Evolutionary conservation across 2,888 invertebrate species (phyloP).

Genomic region (Heteromurus nitidus): DNA sequence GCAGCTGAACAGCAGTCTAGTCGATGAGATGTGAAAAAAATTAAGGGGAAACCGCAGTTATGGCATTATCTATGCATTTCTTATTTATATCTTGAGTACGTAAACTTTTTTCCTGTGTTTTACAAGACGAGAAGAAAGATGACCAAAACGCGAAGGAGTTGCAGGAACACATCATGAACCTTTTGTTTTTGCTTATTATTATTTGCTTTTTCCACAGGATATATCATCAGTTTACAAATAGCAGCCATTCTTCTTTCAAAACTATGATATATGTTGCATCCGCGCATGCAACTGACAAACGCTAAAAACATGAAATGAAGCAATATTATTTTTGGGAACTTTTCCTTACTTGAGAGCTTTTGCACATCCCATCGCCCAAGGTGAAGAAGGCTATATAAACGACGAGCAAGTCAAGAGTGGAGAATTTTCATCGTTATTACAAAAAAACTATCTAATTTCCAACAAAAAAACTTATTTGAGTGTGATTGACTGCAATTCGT

Average conservation of each 20-base stretch:
- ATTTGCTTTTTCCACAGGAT: slow-evolving; percentile 47
- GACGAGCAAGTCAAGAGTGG: background rate
- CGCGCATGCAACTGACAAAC: background rate
- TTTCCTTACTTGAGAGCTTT: too few relatives aligned
- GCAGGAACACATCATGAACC: background rate
- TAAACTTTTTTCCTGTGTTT: background rate
- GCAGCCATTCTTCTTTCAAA: slow-evolving; percentile 2
- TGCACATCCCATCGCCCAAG: slow-evolving; percentile 22
- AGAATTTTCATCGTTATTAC: slow-evolving; percentile 24
- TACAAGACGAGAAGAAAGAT: background rate
- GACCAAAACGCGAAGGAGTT: background rate
- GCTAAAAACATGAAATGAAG: background rate
- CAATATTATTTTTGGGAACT: slow-evolving; percentile 33
- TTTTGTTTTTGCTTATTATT: slow-evolving; percentile 39
- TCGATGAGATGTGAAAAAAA: slow-evolving; percentile 35
- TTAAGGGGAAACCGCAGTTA: slow-evolving; percentile 28
- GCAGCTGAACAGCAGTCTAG: too few relatives aligned
- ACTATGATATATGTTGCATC: background rate
- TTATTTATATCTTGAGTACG: background rate
- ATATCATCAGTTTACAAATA: slow-evolving; percentile 35
- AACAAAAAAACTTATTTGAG: slow-evolving; percentile 10
- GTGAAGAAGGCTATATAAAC: slow-evolving; percentile 5
- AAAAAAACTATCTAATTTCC: slow-evolving; percentile 24
- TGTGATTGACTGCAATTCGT: slow-evolving; percentile 30
- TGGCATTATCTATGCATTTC: slow-evolving; percentile 6